Evolutionary conservation across 2,888 invertebrate genomes (phyloP).

Genomic region (Bombylius discolor): DNA sequence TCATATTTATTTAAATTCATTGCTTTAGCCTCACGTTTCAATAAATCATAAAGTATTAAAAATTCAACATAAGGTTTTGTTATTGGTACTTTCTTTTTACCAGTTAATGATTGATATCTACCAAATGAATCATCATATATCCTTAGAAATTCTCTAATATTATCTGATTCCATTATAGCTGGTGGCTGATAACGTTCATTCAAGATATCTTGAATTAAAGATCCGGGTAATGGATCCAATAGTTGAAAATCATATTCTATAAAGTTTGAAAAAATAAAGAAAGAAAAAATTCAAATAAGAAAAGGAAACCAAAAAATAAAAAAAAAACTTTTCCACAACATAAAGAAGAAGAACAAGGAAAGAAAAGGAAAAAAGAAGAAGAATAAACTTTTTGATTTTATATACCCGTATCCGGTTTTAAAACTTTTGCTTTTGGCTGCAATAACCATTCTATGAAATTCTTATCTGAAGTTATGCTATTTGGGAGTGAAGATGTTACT

Average conservation of each 20-base stretch:
- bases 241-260: conserved; percentile 17
- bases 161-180: conserved; percentile 25
- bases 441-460: conserved; percentile 16
- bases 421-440: conserved; percentile 13
- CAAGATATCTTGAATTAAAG: conserved; percentile 30
- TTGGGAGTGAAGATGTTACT: not conserved
- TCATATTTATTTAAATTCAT: conserved; percentile 32
- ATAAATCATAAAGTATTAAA: conserved; percentile 33
- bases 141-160: conserved; percentile 32
- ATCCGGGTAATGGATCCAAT: conserved; percentile 28
- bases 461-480: conserved; percentile 7
- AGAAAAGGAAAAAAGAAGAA: not conserved
- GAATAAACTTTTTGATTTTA: not conserved
- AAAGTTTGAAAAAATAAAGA: not conserved
- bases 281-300: not conserved
- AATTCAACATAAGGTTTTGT: conserved; percentile 36
- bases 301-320: not conserved
- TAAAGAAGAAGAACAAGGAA: too few species aligned
- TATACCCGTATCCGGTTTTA: conserved; percentile 9
- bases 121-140: conserved; percentile 35
- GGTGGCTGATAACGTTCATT: conserved; percentile 20
- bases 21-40: conserved; percentile 35
- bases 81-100: conserved; percentile 34
- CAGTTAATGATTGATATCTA: conserved; percentile 26
- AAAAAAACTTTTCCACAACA: not conserved